Evolutionary conservation across 2,888 invertebrate species (phyloP).

Genomic region (Heteromyza rotundicornis): DNA sequence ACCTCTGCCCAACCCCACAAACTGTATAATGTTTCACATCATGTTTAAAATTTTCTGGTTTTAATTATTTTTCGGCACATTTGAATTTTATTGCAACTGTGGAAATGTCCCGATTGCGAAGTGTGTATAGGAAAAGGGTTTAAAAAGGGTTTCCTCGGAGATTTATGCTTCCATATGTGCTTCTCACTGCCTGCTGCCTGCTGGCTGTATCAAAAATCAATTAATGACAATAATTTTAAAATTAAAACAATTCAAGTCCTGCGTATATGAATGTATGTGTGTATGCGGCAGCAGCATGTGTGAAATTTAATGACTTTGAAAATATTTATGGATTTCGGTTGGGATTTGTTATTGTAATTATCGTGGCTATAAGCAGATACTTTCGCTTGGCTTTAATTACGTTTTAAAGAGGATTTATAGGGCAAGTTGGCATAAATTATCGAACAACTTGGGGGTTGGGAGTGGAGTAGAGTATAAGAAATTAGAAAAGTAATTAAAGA

Average conservation of each 20-base stretch:
- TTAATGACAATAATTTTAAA: slow-evolving; percentile 58
- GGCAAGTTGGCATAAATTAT: no score
- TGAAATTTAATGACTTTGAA: slow-evolving; percentile 57
- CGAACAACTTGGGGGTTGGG: no score
- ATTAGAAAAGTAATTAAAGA: no score
- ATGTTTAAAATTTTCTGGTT: slow-evolving; percentile 29
- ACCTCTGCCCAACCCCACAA: background rate
- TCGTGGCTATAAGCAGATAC: slow-evolving; percentile 29
- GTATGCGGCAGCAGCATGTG: slow-evolving; percentile 44
- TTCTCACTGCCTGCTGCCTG: slow-evolving; percentile 1
- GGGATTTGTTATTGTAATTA: slow-evolving; percentile 37
- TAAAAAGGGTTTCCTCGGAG: background rate
- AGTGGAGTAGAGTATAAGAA: no score
- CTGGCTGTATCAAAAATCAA: slow-evolving; percentile 41
- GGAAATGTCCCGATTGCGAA: background rate
- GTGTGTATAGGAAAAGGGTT: background rate
- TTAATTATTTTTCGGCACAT: slow-evolving; percentile 41
- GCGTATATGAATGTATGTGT: background rate
- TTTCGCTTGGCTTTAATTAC: no score
- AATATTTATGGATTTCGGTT: slow-evolving; percentile 48
- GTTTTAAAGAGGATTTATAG: no score
- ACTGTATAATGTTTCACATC: background rate
- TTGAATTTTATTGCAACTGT: slow-evolving; percentile 32
- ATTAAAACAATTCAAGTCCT: slow-evolving; percentile 49
- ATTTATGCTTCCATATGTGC: slow-evolving; percentile 1